These are phyloP conservation scores for Labeo rohita DNA, from an alignment of 2,113 vertebrate genomes.

Conservation along the genomic window DNA sequence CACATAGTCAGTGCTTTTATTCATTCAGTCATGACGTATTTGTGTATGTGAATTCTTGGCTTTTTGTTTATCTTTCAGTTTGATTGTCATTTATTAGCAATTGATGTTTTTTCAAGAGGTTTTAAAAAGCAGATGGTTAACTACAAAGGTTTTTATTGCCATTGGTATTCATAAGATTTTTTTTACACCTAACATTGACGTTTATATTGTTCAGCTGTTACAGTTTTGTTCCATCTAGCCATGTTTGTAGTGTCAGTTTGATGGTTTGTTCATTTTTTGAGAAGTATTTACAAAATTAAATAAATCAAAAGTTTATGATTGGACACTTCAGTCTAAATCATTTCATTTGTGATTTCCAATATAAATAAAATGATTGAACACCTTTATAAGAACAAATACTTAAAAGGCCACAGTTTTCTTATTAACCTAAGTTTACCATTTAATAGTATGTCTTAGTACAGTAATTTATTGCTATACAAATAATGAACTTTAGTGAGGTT, in stretches of 20 bases:
- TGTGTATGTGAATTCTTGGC: not conserved
- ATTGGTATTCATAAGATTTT: constrained; percentile 3
- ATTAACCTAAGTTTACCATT: not conserved
- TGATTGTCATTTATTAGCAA: constrained; percentile 1
- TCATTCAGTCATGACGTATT: not conserved
- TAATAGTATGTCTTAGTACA: not conserved
- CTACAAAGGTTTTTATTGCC: not conserved
- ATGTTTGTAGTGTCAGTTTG: constrained; percentile 49
- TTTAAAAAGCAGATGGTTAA: constrained; percentile 12
- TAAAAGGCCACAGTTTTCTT: not conserved
- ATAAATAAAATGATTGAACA: not conserved
- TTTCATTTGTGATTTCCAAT: constrained; percentile 4
- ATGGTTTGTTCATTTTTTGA: constrained; percentile 15
- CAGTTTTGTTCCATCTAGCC: constrained; percentile 1
- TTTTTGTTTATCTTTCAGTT: constrained; percentile 17
- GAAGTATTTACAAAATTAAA: constrained; percentile 18
- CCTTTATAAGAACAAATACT: not conserved
- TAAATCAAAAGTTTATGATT: constrained; percentile 3
- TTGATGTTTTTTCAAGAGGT: constrained; percentile 23
- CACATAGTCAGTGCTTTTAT: not conserved
- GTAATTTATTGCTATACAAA: not conserved
- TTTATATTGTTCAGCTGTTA: constrained; percentile 6
- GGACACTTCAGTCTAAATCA: not conserved
- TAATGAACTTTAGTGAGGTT: not conserved
- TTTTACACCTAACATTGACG: constrained; percentile 3